Conservation (phyloP, 2,888 invertebrate species). For the Alloplasta piceator region DNA sequence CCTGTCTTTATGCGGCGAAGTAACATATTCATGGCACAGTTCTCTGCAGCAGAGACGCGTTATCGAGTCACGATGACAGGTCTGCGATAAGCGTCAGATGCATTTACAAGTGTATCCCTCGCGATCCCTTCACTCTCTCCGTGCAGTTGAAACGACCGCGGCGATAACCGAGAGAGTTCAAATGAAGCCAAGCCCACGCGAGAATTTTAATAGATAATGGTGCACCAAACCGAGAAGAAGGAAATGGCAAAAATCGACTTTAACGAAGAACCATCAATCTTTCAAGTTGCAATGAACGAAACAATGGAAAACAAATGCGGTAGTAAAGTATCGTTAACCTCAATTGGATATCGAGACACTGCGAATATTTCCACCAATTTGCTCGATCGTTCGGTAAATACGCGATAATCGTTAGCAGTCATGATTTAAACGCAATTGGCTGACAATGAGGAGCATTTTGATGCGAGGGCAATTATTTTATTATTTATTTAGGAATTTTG, state of each 20-base stretch:
- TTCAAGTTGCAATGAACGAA: slow-evolving; percentile 13
- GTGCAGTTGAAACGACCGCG: slow-evolving; percentile 30
- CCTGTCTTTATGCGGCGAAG: not conserved
- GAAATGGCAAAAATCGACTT: slow-evolving; percentile 17
- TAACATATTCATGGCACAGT: slow-evolving; percentile 18
- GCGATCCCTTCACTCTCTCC: slow-evolving; percentile 6
- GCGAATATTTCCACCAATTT: slow-evolving; percentile 43
- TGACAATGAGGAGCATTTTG: slow-evolving; percentile 22
- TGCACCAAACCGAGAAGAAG: not conserved
- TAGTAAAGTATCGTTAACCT: slow-evolving; percentile 36
- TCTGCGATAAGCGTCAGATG: slow-evolving; percentile 34
- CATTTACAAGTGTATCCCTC: slow-evolving; percentile 30
- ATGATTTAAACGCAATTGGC: slow-evolving; percentile 42
- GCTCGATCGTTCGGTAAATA: slow-evolving; percentile 41
- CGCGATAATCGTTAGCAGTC: slow-evolving; percentile 40
- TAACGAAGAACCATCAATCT: slow-evolving; percentile 17
- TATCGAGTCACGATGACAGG: slow-evolving; percentile 32
- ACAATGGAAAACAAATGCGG: not conserved
- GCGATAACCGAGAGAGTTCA: slow-evolving; percentile 47
- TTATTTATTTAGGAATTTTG: no score
- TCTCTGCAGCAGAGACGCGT: slow-evolving; percentile 48
- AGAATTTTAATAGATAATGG: slow-evolving; percentile 46
- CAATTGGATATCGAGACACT: slow-evolving; percentile 36
- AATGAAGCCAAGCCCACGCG: slow-evolving; percentile 30
- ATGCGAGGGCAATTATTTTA: slow-evolving; percentile 2